Conservation (phyloP, 1,140 invertebrate species). For the Drosophila tsacasi region DNA sequence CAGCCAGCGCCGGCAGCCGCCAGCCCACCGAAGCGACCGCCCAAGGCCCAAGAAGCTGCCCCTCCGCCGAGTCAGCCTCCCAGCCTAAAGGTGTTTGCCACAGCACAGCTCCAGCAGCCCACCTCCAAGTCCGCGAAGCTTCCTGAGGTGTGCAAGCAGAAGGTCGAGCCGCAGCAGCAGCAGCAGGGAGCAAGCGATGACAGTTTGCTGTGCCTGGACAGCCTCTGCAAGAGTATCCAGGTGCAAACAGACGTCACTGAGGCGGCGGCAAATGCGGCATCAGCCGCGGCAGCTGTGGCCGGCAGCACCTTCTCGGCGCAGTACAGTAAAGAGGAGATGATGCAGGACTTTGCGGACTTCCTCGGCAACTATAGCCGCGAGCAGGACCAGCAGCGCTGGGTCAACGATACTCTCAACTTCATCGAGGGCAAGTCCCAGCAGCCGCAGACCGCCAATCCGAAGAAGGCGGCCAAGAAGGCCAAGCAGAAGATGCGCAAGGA, state of each 20-base stretch:
- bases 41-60: constrained; percentile 30
- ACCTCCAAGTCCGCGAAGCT: constrained; percentile 37
- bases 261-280: constrained; percentile 28
- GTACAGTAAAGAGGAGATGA: constrained; percentile 75
- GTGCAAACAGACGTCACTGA: constrained; percentile 64
- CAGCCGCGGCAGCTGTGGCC: constrained; percentile 38
- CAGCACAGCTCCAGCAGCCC: constrained; percentile 62
- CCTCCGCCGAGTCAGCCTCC: constrained; percentile 51
- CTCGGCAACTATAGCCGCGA: constrained; percentile 75
- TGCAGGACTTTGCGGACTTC: constrained; percentile 79
- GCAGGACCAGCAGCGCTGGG: constrained; percentile 76
- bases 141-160: constrained; percentile 23
- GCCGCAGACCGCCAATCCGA: constrained; percentile 75
- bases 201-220: constrained; percentile 73
- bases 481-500: constrained; percentile 83
- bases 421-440: constrained; percentile 81
- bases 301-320: constrained; percentile 40
- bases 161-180: constrained; percentile 42
- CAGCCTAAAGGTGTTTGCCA: constrained; percentile 65
- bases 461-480: constrained; percentile 83
- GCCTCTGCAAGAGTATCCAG: constrained; percentile 77
- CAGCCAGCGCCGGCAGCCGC: constrained; percentile 5
- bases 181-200: constrained; percentile 55
- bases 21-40: constrained; percentile 45
- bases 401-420: constrained; percentile 79